Base-by-base conservation (phyloP, 2,888 invertebrate genomes). In the Apocheima hispidaria region DNA sequence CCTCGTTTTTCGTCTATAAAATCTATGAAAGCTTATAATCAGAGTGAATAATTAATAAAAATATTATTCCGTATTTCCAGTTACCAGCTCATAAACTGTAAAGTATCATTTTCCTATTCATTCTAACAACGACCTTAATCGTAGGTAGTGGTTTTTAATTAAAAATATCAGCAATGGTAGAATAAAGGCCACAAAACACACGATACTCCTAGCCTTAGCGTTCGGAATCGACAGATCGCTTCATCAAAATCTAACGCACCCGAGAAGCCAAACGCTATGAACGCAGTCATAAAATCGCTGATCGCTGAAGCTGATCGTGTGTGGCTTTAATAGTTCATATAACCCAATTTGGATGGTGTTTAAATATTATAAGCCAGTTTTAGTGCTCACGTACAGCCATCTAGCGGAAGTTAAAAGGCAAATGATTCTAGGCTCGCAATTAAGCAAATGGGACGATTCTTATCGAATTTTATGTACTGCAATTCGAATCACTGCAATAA, bases 81-180 rank as follows among this genome's bases (percentile, higher is more conserved):
- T 41, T 35, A 46, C 21, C 36, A 43, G 14, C 23, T 49, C 30
- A 55, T 44, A 50, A 61, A 44, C 48, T 49, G 28, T 51, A 36
- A 40, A 56, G 49, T 36, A 44, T 36, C 40, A 20, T 46, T 63
- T 54, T 43, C 14, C 16, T 36, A 44, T 56, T 60, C 18, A 48
- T 53, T 51, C 38, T 9, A 38, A 59, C 35, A 33, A 51, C 35
- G 26, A 51, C 49, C 30, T 33, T 21, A 48, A 48, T 21, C n/a
- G 33, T 41, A 38, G 30, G 57, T n/a, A n/a, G 26, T 55, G 28
- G 30, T 50, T 36, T 61, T 61, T 56, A 66, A 65, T 68, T 61
- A 61, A 61, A 61, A 53, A n/a, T 14, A 50, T 44, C 55, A 28
- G 21, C 54, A 63, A 49, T 35, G 35, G 54, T 23, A 36, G 14